Percentiles rank a stretch among this genome's conserved stretches.
phyloP scores from a whole-genome alignment of 1,140 invertebrate species.

The Condylostylus longicornis region DNA sequence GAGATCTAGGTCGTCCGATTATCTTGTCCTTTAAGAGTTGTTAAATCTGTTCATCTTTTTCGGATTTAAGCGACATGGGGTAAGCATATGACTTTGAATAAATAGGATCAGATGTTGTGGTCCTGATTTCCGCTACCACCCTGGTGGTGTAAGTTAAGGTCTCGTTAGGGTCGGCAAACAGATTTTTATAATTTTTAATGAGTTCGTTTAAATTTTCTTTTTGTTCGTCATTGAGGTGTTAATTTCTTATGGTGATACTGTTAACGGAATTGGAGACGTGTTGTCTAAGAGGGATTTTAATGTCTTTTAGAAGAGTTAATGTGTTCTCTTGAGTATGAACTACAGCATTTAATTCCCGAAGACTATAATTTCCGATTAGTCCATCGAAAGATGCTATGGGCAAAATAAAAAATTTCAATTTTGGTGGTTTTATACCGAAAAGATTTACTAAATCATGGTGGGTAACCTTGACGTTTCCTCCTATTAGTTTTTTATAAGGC shows the following conservation, averaged over 20 bases:
- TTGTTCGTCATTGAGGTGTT: conserved; percentile 3
- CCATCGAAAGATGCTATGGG: conserved; percentile 9
- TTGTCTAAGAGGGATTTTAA: conserved; percentile 4
- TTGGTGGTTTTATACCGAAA: conserved; percentile 6
- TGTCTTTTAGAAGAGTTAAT: conserved; percentile 1
- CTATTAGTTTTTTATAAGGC: conserved; percentile 7
- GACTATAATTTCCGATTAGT: conserved; percentile 10
- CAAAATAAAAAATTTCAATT: conserved; percentile 8
- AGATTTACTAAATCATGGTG: conserved; percentile 8
- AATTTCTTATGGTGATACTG: conserved; percentile 5
- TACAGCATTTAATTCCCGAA: conserved; percentile 8
- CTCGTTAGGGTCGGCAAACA: conserved; percentile 9
- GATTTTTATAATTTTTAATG: conserved; percentile 1
- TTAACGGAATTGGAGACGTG: conserved; percentile 10
- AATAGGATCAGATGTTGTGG: conserved; percentile 7
- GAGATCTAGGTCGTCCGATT: conserved; percentile 10
- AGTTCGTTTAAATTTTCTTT: conserved; percentile 3
- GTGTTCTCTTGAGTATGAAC: conserved; percentile 7
- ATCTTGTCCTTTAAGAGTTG: conserved; percentile 10
- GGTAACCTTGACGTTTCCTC: conserved; percentile 7
- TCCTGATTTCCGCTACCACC: conserved; percentile 11
- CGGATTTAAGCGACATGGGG: conserved; percentile 8
- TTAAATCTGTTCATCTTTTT: conserved; percentile 9
- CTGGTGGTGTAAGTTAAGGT: conserved; percentile 10
- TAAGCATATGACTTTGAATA: conserved; percentile 12